Conservation (phyloP, 2,113 vertebrate species). For the Phylloscopus trochiloides region DNA sequence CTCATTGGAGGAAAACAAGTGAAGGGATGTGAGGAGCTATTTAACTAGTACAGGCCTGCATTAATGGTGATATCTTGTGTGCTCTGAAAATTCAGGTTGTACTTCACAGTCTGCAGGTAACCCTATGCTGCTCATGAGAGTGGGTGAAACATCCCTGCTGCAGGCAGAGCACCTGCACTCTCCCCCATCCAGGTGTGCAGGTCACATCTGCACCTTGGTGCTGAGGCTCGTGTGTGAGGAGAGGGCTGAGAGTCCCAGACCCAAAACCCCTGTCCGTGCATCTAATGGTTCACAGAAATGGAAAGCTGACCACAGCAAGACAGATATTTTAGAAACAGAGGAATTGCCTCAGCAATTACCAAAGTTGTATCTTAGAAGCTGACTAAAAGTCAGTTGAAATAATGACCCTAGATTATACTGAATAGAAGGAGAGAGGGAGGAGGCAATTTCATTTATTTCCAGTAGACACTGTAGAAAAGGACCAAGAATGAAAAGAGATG, state of each 20-base stretch:
- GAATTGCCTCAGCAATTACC: neutral
- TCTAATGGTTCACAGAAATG: rapidly evolving
- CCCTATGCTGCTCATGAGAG: rapidly evolving
- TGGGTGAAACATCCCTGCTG: neutral
- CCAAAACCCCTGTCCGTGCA: rapidly evolving
- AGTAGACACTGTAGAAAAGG: neutral
- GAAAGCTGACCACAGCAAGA: neutral
- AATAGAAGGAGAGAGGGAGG: neutral
- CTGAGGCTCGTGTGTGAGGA: neutral
- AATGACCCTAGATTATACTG: neutral
- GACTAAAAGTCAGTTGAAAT: neutral
- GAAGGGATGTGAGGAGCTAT: neutral
- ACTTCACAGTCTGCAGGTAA: neutral
- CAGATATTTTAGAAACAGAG: neutral
- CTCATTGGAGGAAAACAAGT: rapidly evolving
- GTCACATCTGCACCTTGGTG: rapidly evolving
- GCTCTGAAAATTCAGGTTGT: neutral
- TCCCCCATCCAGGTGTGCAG: rapidly evolving
- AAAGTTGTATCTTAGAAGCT: neutral
- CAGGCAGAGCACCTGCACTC: neutral
- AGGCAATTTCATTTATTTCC: neutral
- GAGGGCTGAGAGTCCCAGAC: neutral
- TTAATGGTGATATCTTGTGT: rapidly evolving
- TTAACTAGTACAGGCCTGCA: rapidly evolving
- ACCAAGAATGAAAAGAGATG: neutral